These are phyloP conservation scores for Mongoloraphidia duomilia DNA, from an alignment of 2,888 invertebrate species.

Conservation along the genomic window DNA sequence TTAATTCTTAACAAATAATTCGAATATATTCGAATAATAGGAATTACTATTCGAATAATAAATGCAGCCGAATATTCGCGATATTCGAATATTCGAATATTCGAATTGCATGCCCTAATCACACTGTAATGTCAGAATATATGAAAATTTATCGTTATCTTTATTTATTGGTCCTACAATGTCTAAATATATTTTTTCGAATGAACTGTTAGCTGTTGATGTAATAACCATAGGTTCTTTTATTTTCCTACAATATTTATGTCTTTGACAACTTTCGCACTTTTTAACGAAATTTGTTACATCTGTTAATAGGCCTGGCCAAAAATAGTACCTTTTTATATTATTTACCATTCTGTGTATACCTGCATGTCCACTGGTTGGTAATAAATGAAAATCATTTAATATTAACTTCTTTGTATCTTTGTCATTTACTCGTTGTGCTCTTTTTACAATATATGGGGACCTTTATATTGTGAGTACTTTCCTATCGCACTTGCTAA, in stretches of 20 bases:
- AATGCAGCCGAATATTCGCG: too few species aligned
- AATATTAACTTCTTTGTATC: constrained; percentile 12
- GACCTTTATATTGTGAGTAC: constrained; percentile 2
- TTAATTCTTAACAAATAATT: too few species aligned
- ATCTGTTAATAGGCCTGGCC: constrained; percentile 11
- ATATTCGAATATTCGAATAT: too few species aligned
- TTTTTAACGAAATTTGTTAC: constrained; percentile 12
- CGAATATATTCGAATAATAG: too few species aligned
- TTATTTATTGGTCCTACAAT: constrained; percentile 10
- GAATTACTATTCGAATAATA: too few species aligned
- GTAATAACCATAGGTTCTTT: constrained; percentile 11
- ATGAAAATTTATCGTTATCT: constrained; percentile 9
- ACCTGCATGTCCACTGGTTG: constrained; percentile 15
- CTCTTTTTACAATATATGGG: constrained; percentile 10
- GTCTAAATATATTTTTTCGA: constrained; percentile 13
- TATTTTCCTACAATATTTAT: constrained; percentile 10
- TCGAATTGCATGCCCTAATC: too few species aligned
- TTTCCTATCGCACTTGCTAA: neutral
- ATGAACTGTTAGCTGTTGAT: constrained; percentile 11
- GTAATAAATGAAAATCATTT: constrained; percentile 16
- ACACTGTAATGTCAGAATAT: constrained; percentile 12
- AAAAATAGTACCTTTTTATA: constrained; percentile 13
- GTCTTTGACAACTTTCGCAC: constrained; percentile 13
- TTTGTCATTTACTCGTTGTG: constrained; percentile 7
- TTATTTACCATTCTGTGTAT: constrained; percentile 13